Evolutionary conservation across 2,113 vertebrate genomes (phyloP).

Genomic region (Saguinus imperator): DNA sequence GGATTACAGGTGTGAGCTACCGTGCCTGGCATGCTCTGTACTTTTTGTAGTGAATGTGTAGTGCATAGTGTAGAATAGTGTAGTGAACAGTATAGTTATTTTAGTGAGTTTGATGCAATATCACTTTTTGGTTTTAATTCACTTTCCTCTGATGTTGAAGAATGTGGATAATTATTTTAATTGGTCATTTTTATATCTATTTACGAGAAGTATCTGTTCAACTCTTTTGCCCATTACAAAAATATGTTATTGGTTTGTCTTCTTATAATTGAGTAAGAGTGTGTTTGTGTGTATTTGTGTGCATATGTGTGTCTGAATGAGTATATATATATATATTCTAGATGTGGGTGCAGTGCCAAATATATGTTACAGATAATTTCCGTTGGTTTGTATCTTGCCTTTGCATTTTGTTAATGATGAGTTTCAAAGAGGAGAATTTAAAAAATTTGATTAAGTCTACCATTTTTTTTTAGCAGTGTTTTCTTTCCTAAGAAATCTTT

Average conservation of each 20-base stretch:
- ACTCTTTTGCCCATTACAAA: neutral
- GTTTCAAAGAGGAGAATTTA: too few relatives aligned
- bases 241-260: neutral
- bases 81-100: neutral
- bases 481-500: neutral
- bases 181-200: too few relatives aligned
- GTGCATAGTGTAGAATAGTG: neutral
- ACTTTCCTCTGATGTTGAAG: too few relatives aligned
- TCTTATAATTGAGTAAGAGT: neutral
- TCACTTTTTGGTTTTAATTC: too few relatives aligned
- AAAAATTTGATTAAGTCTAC: too few relatives aligned
- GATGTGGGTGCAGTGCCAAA: neutral
- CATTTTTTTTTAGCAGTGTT: neutral
- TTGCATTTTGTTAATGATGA: too few relatives aligned
- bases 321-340: neutral
- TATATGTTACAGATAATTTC: too few relatives aligned
- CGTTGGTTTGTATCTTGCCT: too few relatives aligned
- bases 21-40: neutral
- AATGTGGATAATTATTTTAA: too few relatives aligned
- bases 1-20: too few relatives aligned
- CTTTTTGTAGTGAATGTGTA: neutral
- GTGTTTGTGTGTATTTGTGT: neutral
- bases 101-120: neutral
- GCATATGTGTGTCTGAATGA: neutral
- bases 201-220: too few relatives aligned